Conservation (phyloP, 2,797 vertebrate genomes). For the Crenuchus spilurus region DNA sequence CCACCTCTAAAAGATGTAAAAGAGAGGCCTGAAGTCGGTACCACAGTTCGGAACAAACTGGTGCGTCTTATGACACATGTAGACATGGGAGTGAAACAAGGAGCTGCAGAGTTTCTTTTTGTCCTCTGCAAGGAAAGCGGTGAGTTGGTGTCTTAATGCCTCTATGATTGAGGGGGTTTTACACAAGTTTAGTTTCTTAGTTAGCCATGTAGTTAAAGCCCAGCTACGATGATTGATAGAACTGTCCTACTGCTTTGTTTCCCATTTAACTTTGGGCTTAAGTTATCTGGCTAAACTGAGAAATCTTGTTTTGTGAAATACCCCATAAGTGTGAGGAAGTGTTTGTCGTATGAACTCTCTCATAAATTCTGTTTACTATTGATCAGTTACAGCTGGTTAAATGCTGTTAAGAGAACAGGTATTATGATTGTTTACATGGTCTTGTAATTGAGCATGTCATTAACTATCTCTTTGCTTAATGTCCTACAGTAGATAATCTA, state of each 20-base stretch:
- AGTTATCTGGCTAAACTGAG: too few species aligned
- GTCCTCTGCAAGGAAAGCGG: slow-evolving; percentile 98
- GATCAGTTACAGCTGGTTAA: too few species aligned
- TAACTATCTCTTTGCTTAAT: not conserved
- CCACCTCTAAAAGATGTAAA: slow-evolving; percentile 94
- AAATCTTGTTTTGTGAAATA: too few species aligned
- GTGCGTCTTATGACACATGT: slow-evolving; percentile 98
- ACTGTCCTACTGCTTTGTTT: too few species aligned
- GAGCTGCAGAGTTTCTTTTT: slow-evolving; percentile 96
- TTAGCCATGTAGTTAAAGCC: too few species aligned
- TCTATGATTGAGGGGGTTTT: not conserved
- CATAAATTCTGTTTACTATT: not conserved
- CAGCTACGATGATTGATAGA: too few species aligned
- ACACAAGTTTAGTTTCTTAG: too few species aligned
- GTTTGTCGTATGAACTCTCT: not conserved
- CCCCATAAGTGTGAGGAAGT: too few species aligned
- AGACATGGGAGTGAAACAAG: slow-evolving; percentile 96
- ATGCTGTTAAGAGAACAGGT: not conserved
- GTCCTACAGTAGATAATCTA: slow-evolving; percentile 89
- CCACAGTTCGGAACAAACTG: slow-evolving; percentile 92
- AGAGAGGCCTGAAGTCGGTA: slow-evolving; percentile 92
- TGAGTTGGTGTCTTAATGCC: slow-evolving; percentile 63
- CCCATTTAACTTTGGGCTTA: too few species aligned
- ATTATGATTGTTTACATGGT: not conserved
- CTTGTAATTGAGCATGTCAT: not conserved